These are phyloP conservation scores for Sminthurinus aureus DNA, from an alignment of 2,888 invertebrate species.

Conservation along the genomic window DNA sequence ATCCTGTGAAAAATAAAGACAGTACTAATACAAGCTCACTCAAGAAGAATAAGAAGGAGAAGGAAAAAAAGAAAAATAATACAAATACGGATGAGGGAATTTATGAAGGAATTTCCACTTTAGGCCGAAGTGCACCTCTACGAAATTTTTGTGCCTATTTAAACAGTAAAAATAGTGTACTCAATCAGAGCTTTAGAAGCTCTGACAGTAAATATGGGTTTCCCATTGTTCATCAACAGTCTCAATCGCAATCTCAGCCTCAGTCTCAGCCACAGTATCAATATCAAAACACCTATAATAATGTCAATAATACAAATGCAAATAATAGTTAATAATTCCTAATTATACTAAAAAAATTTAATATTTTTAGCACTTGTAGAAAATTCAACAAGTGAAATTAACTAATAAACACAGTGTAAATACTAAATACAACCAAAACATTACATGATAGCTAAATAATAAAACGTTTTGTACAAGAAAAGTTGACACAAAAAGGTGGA, in stretches of 20 bases:
- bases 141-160: slow-evolving; percentile 50
- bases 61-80: slow-evolving; percentile 8
- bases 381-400: too few relatives aligned
- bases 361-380: too few relatives aligned
- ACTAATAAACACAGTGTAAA: too few relatives aligned
- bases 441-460: too few relatives aligned
- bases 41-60: neutral
- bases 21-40: neutral
- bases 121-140: slow-evolving; percentile 20
- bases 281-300: neutral
- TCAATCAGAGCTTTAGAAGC: slow-evolving; percentile 27
- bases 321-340: neutral
- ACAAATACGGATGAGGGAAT: slow-evolving; percentile 4
- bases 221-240: slow-evolving; percentile 31
- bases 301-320: neutral
- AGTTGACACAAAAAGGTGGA: too few relatives aligned
- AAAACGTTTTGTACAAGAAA: too few relatives aligned
- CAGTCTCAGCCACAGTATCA: slow-evolving; percentile 4
- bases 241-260: too few relatives aligned
- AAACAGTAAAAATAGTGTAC: slow-evolving; percentile 35
- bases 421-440: too few relatives aligned
- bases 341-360: too few relatives aligned
- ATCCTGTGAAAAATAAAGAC: neutral
- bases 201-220: slow-evolving; percentile 56
- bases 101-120: slow-evolving; percentile 9